Evolutionary conservation across 2,888 invertebrate genomes (phyloP).

Genomic region (Ormyrus pomaceus): DNA sequence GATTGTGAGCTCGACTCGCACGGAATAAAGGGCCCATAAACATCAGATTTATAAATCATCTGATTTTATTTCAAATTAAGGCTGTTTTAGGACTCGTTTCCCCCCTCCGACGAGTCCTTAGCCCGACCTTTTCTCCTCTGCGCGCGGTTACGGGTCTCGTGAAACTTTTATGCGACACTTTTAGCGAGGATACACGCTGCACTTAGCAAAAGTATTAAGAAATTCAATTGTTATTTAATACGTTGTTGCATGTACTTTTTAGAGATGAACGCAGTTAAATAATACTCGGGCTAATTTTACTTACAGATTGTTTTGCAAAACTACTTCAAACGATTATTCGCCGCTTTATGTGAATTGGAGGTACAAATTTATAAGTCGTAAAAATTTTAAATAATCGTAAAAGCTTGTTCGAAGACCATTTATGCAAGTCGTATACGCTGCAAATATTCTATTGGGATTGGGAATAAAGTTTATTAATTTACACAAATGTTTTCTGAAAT

Average conservation of each 20-base stretch:
- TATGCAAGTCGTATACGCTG: no score
- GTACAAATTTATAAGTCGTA: no score
- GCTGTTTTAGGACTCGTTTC: constrained; percentile 66
- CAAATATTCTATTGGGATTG: no score
- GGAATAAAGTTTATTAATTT: no score
- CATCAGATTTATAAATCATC: constrained; percentile 69
- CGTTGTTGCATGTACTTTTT: not conserved
- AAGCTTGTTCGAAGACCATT: no score
- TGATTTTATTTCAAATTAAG: constrained; percentile 68
- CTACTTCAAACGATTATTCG: no score
- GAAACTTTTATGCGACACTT: constrained; percentile 48
- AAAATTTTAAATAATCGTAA: no score
- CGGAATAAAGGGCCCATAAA: constrained; percentile 55
- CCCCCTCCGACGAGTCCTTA: constrained; percentile 31
- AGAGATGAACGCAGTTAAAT: no score
- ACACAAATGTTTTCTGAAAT: no score
- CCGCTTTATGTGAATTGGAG: no score
- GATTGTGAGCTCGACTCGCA: constrained; percentile 41
- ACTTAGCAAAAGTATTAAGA: constrained; percentile 38
- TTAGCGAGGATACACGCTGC: constrained; percentile 25
- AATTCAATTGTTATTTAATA: constrained; percentile 9
- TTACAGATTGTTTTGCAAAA: no score
- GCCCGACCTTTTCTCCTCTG: constrained; percentile 26
- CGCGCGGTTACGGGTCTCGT: not conserved
- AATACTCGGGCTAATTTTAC: no score